phyloP scores from a whole-genome alignment of 2,113 vertebrate genomes.

The Gadus macrocephalus region DNA sequence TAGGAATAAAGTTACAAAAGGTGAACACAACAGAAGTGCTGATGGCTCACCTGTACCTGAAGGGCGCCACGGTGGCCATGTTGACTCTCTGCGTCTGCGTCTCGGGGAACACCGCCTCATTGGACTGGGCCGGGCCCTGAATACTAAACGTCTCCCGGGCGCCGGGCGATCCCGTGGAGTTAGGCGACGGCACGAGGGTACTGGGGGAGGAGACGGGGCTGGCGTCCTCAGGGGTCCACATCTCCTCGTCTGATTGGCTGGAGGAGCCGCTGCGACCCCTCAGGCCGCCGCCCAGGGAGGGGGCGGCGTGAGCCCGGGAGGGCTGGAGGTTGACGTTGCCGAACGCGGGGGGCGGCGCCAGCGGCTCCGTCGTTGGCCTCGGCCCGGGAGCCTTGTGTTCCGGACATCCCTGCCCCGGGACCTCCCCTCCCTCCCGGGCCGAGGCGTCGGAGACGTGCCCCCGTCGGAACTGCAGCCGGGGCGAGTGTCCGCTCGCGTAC shows the following conservation, averaged over 20 bases:
- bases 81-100: constrained; percentile 54
- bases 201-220: constrained; percentile 55
- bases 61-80: constrained; percentile 73
- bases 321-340: constrained; percentile 52
- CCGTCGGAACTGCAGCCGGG: constrained; percentile 29
- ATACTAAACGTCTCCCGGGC: constrained; percentile 3
- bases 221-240: constrained; percentile 68
- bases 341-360: constrained; percentile 8
- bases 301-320: neutral
- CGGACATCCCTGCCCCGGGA: neutral
- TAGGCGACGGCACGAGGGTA: constrained; percentile 15
- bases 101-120: constrained; percentile 31
- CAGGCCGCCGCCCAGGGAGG: constrained; percentile 2
- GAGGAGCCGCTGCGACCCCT: constrained; percentile 40
- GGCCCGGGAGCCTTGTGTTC: constrained; percentile 1
- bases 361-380: neutral
- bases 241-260: constrained; percentile 74
- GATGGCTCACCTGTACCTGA: constrained; percentile 65
- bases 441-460: constrained; percentile 42
- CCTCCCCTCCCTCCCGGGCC: constrained; percentile 2
- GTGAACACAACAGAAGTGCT: no score
- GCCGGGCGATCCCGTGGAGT: constrained; percentile 16
- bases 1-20: no score
- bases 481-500: constrained; percentile 26
- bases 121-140: constrained; percentile 9